These are phyloP conservation scores for Phortica variegata DNA, from an alignment of 1,140 invertebrate species.

Conservation along the genomic window DNA sequence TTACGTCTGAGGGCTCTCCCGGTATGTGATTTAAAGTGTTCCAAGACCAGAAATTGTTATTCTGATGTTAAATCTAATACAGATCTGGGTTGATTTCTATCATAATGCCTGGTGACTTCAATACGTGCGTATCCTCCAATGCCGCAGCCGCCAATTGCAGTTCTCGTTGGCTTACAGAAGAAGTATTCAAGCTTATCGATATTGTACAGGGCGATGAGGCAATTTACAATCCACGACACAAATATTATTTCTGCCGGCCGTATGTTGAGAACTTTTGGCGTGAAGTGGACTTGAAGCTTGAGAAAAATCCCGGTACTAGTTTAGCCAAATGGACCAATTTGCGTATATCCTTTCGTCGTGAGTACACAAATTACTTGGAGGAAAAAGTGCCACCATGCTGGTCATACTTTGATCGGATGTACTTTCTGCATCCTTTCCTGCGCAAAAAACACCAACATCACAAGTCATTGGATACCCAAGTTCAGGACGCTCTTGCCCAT, in stretches of 20 bases:
- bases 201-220: constrained; percentile 51
- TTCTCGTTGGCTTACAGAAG: constrained; percentile 50
- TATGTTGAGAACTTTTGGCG: constrained; percentile 56
- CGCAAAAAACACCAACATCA: constrained; percentile 50
- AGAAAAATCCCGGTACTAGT: constrained; percentile 54
- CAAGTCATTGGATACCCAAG: constrained; percentile 45
- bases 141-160: constrained; percentile 25
- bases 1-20: no score
- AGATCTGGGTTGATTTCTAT: background rate
- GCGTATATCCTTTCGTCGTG: constrained; percentile 48
- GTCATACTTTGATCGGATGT: constrained; percentile 55
- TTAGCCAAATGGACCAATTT: constrained; percentile 56
- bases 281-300: constrained; percentile 46
- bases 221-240: constrained; percentile 52
- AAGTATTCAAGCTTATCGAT: constrained; percentile 51
- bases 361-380: constrained; percentile 50
- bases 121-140: constrained; percentile 24
- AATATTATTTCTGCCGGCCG: constrained; percentile 52
- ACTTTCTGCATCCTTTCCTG: constrained; percentile 48
- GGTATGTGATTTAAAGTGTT: no score
- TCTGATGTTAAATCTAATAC: no score
- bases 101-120: constrained; percentile 35
- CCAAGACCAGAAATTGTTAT: no score
- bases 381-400: constrained; percentile 52
- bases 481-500: constrained; percentile 48